These are phyloP conservation scores for Pterobdella sp. DNA, from an alignment of 2,888 invertebrate genomes.

Conservation along the genomic window DNA sequence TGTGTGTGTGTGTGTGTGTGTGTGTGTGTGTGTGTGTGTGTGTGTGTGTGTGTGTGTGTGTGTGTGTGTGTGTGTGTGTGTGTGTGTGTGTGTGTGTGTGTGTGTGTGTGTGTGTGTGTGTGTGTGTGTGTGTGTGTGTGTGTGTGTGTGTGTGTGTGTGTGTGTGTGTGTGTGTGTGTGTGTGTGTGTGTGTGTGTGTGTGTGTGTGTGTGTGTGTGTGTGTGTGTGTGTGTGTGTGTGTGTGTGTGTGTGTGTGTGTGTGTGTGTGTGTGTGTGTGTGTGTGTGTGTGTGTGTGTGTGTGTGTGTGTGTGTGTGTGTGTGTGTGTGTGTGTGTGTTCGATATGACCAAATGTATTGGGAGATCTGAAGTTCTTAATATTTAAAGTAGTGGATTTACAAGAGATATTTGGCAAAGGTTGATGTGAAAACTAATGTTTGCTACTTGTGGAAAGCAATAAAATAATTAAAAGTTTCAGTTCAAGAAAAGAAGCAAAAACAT, in stretches of 20 bases:
- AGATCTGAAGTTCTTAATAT: no score
- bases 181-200: constrained; percentile 16
- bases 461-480: no score
- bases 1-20: constrained; percentile 18
- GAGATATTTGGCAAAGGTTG: no score
- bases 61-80: constrained; percentile 17
- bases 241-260: constrained; percentile 16
- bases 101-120: constrained; percentile 14
- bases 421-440: no score
- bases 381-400: no score
- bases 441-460: no score
- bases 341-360: no score
- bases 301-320: constrained; percentile 16
- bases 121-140: constrained; percentile 12
- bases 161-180: constrained; percentile 16
- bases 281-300: constrained; percentile 16
- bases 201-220: constrained; percentile 16
- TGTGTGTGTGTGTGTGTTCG: not conserved
- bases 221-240: constrained; percentile 16
- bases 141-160: constrained; percentile 16
- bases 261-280: constrained; percentile 16
- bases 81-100: constrained; percentile 15
- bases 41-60: constrained; percentile 20
- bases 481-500: no score
- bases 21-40: constrained; percentile 20